A percentile compares a stretch with the other conserved stretches of the same genome.
These are phyloP conservation scores for Gavia stellata DNA, from an alignment of 2,113 vertebrate species.

Conservation along the genomic window DNA sequence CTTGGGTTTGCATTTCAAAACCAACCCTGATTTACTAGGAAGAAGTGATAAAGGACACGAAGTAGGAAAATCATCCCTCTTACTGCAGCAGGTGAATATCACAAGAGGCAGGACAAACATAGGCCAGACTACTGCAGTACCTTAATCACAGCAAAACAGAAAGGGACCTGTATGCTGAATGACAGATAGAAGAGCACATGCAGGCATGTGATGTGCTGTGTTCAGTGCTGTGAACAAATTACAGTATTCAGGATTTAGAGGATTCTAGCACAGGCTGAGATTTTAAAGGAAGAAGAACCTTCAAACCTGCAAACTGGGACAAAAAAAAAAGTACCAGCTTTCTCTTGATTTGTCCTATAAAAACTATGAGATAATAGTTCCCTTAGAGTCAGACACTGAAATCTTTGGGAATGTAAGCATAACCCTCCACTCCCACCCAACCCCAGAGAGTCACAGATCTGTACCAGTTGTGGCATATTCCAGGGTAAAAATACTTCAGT, in stretches of 20 bases:
- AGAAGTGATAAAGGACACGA: background rate
- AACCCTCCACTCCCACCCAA: background rate
- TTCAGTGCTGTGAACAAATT: background rate
- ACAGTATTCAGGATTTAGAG: background rate
- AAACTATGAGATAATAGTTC: background rate
- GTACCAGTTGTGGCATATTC: background rate
- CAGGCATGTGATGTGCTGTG: background rate
- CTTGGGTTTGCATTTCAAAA: background rate
- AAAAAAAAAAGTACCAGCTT: background rate
- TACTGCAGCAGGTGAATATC: background rate
- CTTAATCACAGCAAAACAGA: background rate
- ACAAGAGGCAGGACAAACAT: background rate
- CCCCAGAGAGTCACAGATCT: background rate
- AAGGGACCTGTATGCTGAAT: background rate
- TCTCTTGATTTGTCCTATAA: background rate
- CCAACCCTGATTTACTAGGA: background rate
- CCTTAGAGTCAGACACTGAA: background rate
- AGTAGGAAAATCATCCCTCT: background rate
- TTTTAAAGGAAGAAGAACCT: background rate
- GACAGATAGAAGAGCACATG: background rate
- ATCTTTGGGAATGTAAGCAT: background rate
- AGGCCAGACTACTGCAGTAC: background rate
- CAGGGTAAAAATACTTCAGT: background rate
- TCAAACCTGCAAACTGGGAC: background rate
- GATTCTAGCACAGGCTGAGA: background rate